A percentile compares a stretch with the other conserved stretches of the same genome.
Conservation (phyloP, 23 tunicate genomes). For the Halocynthia aurantium region DNA sequence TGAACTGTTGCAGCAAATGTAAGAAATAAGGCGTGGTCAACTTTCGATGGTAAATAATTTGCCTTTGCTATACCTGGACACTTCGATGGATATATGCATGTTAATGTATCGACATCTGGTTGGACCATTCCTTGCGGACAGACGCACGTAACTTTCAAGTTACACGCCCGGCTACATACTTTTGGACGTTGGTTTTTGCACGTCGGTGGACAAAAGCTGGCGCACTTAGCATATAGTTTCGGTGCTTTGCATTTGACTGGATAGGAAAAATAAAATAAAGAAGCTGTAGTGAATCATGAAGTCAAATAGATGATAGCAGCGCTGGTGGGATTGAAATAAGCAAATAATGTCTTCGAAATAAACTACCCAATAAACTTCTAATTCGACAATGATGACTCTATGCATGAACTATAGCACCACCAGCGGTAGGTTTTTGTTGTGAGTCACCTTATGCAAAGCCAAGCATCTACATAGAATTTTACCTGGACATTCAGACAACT, state of each 20-base stretch:
- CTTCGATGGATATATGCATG: slow-evolving; percentile 8
- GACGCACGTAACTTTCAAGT: neutral
- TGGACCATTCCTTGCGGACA: slow-evolving; percentile 22
- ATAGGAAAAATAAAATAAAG: neutral
- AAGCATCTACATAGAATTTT: neutral
- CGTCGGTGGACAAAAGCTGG: slow-evolving; percentile 13
- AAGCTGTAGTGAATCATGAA: too few species aligned
- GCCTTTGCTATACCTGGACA: slow-evolving; percentile 6
- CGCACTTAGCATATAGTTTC: slow-evolving; percentile 1
- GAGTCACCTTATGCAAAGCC: too few species aligned
- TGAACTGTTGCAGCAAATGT: too few species aligned
- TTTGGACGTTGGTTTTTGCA: slow-evolving; percentile 1
- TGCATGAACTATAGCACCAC: too few species aligned
- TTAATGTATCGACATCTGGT: neutral
- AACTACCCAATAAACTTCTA: too few species aligned
- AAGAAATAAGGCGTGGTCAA: too few species aligned
- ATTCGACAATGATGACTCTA: too few species aligned
- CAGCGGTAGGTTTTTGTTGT: too few species aligned
- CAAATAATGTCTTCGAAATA: too few species aligned
- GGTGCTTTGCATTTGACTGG: neutral
- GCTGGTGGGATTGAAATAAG: too few species aligned
- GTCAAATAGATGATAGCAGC: too few species aligned
- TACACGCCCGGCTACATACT: slow-evolving; percentile 13
- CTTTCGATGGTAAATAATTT: too few species aligned
- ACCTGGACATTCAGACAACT: slow-evolving; percentile 5